Evolutionary conservation across 1,140 invertebrate species (phyloP).

Genomic region (Diabrotica virgifera): DNA sequence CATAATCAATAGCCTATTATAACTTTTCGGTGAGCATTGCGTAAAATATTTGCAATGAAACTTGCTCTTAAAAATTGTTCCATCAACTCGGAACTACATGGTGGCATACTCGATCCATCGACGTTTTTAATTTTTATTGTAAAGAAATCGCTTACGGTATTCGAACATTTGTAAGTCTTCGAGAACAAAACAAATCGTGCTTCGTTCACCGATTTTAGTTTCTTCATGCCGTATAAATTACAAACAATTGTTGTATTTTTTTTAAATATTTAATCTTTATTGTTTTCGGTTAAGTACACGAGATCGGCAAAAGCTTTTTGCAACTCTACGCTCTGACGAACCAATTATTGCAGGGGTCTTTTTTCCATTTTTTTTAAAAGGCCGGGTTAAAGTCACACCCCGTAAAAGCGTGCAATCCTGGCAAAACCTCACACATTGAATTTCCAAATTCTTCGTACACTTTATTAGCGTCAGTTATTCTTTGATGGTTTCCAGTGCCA

Average conservation of each 20-base stretch:
- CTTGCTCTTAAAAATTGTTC: constrained; percentile 20
- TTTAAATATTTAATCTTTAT: too few species aligned
- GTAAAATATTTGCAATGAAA: too few species aligned
- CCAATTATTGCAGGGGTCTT: constrained; percentile 7
- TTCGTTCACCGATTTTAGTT: constrained; percentile 19
- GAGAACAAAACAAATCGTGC: constrained; percentile 23
- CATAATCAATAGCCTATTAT: too few species aligned
- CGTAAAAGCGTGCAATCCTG: constrained; percentile 11
- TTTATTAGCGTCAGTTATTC: too few species aligned
- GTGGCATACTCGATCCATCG: constrained; percentile 13
- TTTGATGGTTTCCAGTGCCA: constrained; percentile 23
- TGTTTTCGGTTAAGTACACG: not conserved
- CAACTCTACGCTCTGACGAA: constrained; percentile 6
- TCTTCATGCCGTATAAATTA: too few species aligned
- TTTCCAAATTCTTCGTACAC: too few species aligned
- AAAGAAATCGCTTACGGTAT: constrained; percentile 10
- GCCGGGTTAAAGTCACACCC: constrained; percentile 10
- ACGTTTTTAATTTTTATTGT: constrained; percentile 13
- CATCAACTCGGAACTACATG: constrained; percentile 20
- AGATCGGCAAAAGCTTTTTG: constrained; percentile 7
- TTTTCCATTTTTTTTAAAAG: constrained; percentile 15
- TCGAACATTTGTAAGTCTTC: constrained; percentile 19
- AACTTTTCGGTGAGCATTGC: too few species aligned
- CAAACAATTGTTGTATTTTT: too few species aligned
- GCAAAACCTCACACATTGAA: constrained; percentile 6